Evolutionary conservation across 2,113 vertebrate species (phyloP), one percentile per base, ranked within the genome.

Genomic region (Scortum barcoo): DNA sequence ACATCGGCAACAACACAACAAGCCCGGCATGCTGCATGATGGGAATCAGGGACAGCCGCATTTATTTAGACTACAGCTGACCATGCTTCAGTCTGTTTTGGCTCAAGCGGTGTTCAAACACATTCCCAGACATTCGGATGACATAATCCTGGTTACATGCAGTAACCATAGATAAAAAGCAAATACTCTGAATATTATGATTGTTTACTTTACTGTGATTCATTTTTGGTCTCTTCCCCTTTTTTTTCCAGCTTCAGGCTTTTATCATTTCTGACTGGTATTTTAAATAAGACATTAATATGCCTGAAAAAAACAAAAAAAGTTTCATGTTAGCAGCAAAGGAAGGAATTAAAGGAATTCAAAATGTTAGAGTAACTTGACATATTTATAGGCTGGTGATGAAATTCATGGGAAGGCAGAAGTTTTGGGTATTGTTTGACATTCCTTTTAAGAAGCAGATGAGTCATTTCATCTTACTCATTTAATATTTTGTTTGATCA

Each of bases 61-160:
- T 76, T 83, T 86, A 88, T 90, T 90, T 85, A 80, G 79, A 28
- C 90, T 87, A 57, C 62, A 75, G 63, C 79, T 54, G 57, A 48
- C 13, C 61, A 61, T 54, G 66, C 74, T 60, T 46, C 68, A 67
- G 38, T 50, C 57, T 91, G 69, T 86, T 85, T 56, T 53, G 80
- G 14, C 53, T 83, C 54, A 77, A 67, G 42, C 6, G 1, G 9
- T 30, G 19, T 65, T 71, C 58, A 80, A 56, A 84, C 65, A 58
- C 63, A 77, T 66, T 61, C 71, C 51, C 60, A 68, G 79, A 80
- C 63, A 22, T 11, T 19, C 24, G 17, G 36, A 68, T 76, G 56
- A 67, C 46, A 53, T 61, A 77, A 75, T 46, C 13, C 50, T 22
- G 17, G 22, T 12, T 22, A n/a, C 26, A 72, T 14, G 11, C n/a